Evolutionary conservation across 2,113 vertebrate genomes (phyloP), one percentile per base, ranked within the genome.

Genomic region (Aldabrachelys gigantea): DNA sequence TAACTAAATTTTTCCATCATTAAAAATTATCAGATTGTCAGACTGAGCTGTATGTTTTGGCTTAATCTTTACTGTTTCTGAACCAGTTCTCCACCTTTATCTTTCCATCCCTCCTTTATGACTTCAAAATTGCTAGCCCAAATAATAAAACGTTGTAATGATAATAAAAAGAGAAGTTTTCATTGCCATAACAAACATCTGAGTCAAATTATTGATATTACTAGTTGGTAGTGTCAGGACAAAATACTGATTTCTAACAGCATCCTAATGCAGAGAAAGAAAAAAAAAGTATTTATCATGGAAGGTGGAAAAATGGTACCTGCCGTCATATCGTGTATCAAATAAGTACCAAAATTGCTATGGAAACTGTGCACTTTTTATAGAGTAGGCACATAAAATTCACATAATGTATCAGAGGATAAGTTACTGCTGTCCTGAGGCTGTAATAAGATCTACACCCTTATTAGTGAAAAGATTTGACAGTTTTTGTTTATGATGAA

Each of bases 401-500:
- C 98, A 97, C 97, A 97, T 98, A 98, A 98, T 97, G 97, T 98
- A 98, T 98, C 98, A 98, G 91, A 97, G 98, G 97, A 98, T 98
- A 98, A 98, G 97, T 98, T 98, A 98, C 97, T 97, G 92, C 98
- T 98, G 97, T 98, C 98, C 98, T 44, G 97, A 98, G 98, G 98
- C 98, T 97, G 98, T 98, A 97, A 98, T 97, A 97, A 98, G 98
- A 98, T 96, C 97, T 97, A 97, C 94, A 82, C 97, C 95, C 98
- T 98, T 98, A 98, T 98, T 98, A 98, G 98, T 94, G 96, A 97
- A 97, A 96, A 94, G 62, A 85, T 93, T 98, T 98, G 98, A 98
- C 98, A 98, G 97, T 97, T 97, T 98, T 98, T 97, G 97, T 97
- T 98, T 97, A 97, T 98, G 97, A 98, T 95, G 97, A 97, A 97